A percentile compares a stretch with the other conserved stretches of the same genome.
phyloP scores from a whole-genome alignment of 2,888 invertebrate genomes.

The Parnassius smintheus region DNA sequence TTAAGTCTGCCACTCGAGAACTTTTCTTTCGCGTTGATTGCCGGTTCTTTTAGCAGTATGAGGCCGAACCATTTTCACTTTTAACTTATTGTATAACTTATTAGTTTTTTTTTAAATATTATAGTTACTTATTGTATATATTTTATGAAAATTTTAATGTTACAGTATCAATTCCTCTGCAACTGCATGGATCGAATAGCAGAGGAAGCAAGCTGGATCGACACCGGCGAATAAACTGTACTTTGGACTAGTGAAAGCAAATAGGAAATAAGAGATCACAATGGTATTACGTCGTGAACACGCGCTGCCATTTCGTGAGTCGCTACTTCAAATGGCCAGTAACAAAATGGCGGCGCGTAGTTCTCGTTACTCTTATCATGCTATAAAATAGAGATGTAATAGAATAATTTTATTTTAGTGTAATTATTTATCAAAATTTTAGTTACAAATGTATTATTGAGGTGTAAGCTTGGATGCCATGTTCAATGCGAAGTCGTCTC shows the following conservation, averaged over 20 bases:
- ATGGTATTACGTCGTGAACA: slow-evolving; percentile 35
- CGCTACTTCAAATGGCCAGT: slow-evolving; percentile 18
- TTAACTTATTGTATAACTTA: too few species aligned
- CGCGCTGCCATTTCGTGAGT: slow-evolving; percentile 27
- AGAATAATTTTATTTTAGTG: slow-evolving; percentile 20
- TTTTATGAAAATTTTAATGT: not conserved
- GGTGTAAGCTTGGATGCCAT: not conserved
- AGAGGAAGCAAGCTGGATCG: slow-evolving; percentile 93
- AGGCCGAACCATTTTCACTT: too few species aligned
- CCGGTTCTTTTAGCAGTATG: too few species aligned
- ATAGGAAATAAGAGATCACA: slow-evolving; percentile 32
- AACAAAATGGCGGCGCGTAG: slow-evolving; percentile 1
- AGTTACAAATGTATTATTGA: not conserved
- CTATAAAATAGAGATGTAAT: slow-evolving; percentile 1
- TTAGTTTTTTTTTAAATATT: too few species aligned
- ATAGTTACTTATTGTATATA: too few species aligned
- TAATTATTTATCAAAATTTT: slow-evolving; percentile 19
- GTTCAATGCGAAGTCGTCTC: slow-evolving; percentile 1
- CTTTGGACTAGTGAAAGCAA: slow-evolving; percentile 1
- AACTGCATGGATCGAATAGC: slow-evolving; percentile 98
- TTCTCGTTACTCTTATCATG: slow-evolving; percentile 5
- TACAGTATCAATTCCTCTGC: slow-evolving; percentile 92
- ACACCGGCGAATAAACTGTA: slow-evolving; percentile 86
- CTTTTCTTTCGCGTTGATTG: too few species aligned
- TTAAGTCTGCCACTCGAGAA: too few species aligned